A percentile compares a stretch with the other conserved stretches of the same genome.
Conservation (phyloP, 1,140 invertebrate species). For the Augochlora pura region DNA sequence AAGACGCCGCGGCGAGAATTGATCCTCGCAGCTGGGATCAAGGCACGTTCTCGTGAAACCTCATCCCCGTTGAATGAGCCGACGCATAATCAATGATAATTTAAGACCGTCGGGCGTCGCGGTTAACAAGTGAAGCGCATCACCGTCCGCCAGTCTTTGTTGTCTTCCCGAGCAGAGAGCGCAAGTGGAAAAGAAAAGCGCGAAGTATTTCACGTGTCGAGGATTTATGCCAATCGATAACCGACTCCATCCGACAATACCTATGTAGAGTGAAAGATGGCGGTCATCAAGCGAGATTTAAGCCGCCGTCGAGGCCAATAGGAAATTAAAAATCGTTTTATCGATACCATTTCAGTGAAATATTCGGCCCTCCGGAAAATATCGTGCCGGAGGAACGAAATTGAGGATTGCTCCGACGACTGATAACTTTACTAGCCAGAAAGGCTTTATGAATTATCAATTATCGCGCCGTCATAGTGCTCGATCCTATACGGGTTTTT, state of each 20-base stretch:
- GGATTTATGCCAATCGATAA: constrained; percentile 11
- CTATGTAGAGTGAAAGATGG: background rate
- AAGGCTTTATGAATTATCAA: no score
- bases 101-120: background rate
- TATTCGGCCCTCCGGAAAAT: background rate
- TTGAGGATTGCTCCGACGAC: background rate
- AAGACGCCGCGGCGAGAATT: no score
- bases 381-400: background rate
- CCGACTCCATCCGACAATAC: background rate
- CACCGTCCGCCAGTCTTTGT: background rate
- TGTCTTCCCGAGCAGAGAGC: background rate
- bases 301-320: background rate
- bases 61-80: background rate
- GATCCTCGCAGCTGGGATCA: background rate
- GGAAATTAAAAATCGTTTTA: constrained; percentile 12
- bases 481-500: no score
- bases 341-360: background rate
- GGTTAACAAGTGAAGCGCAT: background rate
- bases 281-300: background rate
- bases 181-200: background rate
- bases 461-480: no score
- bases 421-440: background rate
- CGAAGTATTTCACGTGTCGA: background rate
- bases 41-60: background rate
- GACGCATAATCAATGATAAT: background rate